phyloP scores from a whole-genome alignment of 2,113 vertebrate genomes.

The Melanerpes aurifrons region DNA sequence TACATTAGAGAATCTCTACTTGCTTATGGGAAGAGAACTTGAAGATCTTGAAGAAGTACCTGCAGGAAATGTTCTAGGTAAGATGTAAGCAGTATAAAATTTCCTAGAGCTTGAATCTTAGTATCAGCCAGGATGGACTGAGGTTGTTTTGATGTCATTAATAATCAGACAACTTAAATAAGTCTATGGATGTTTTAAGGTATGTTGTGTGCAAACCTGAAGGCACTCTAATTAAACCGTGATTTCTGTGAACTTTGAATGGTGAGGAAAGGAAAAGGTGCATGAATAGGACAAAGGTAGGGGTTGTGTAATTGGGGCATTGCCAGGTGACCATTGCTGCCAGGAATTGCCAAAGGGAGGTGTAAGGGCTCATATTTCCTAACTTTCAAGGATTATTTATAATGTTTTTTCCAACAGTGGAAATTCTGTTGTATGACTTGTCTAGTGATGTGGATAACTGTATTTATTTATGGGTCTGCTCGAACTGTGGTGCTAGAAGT shows the following conservation, averaged over 20 bases:
- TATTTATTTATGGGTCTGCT: slow-evolving; percentile 7
- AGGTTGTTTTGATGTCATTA: background rate
- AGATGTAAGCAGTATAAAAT: background rate
- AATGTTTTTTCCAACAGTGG: background rate
- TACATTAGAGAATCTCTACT: slow-evolving; percentile 85
- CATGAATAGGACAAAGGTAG: background rate
- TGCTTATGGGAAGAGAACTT: slow-evolving; percentile 94
- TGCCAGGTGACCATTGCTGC: background rate
- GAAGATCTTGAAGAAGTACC: slow-evolving; percentile 91
- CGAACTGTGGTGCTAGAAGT: background rate
- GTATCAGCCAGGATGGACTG: background rate
- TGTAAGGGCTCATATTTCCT: background rate
- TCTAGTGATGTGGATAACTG: background rate
- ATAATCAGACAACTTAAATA: background rate
- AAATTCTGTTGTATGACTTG: background rate
- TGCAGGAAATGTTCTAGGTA: slow-evolving; percentile 93
- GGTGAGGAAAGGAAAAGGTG: background rate
- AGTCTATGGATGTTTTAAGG: background rate
- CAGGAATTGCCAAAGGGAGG: background rate
- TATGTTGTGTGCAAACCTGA: background rate
- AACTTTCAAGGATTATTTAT: background rate
- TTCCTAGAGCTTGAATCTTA: background rate
- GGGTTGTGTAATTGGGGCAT: background rate
- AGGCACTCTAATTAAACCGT: background rate
- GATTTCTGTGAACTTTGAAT: background rate